Evolutionary conservation across 2,797 vertebrate genomes (phyloP).

Genomic region (Sebastes diploproa): DNA sequence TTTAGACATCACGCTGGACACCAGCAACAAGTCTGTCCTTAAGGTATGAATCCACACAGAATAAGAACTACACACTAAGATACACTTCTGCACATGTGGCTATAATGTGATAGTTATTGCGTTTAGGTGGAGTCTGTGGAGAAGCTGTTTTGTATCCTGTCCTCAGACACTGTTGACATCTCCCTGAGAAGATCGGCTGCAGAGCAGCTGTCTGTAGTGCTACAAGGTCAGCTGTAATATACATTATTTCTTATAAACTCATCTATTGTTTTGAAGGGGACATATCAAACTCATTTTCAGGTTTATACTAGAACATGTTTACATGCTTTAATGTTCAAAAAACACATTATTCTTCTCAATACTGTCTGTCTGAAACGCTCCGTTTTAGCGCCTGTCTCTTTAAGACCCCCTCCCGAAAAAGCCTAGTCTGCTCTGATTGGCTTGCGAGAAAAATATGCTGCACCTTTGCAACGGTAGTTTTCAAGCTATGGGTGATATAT

Average conservation of each 20-base stretch:
- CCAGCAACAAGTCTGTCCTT: constrained; percentile 85
- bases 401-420: neutral
- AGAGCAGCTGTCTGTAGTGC: constrained; percentile 91
- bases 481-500: neutral
- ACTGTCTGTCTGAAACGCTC: neutral
- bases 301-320: neutral
- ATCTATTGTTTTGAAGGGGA: neutral
- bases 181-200: constrained; percentile 90
- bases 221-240: constrained; percentile 87
- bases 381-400: too few species aligned
- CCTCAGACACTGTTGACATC: constrained; percentile 88
- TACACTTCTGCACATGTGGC: neutral
- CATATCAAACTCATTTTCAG: neutral
- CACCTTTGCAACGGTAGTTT: neutral
- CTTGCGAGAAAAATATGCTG: neutral
- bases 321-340: neutral
- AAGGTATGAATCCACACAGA: constrained; percentile 82
- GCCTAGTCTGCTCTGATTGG: neutral
- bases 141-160: constrained; percentile 89
- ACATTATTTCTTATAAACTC: neutral
- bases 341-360: neutral
- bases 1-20: constrained; percentile 86
- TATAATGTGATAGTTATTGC: neutral
- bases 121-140: constrained; percentile 89
- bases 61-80: neutral